Evolutionary conservation across 2,888 invertebrate genomes (phyloP).

Genomic region (Alcis repandata): DNA sequence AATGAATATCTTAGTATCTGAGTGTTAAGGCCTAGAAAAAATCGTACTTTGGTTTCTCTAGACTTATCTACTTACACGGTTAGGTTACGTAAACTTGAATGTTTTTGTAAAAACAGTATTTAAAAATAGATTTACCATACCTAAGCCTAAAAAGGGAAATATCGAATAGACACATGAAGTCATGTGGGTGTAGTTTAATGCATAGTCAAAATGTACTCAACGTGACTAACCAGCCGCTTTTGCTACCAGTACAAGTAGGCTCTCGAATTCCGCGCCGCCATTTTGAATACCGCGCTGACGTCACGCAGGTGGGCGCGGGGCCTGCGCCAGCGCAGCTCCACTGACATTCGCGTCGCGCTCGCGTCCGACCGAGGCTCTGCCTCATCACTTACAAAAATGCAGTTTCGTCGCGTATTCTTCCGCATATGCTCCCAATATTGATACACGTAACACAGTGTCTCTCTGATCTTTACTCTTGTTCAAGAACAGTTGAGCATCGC

Average conservation of each 20-base stretch:
- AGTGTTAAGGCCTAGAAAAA: too few relatives aligned
- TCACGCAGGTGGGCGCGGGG: slow-evolving; percentile 82
- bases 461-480: slow-evolving; percentile 76
- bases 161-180: slow-evolving; percentile 21
- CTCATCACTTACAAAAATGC: slow-evolving; percentile 79
- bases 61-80: too few relatives aligned
- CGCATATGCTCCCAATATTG: slow-evolving; percentile 73
- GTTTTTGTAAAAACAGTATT: too few relatives aligned
- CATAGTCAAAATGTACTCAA: slow-evolving; percentile 44
- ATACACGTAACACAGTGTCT: slow-evolving; percentile 68
- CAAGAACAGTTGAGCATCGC: slow-evolving; percentile 80
- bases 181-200: slow-evolving; percentile 44
- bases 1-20: not conserved
- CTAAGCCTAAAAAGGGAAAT: too few relatives aligned
- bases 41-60: too few relatives aligned
- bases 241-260: slow-evolving; percentile 74
- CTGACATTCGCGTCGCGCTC: slow-evolving; percentile 78
- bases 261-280: slow-evolving; percentile 84
- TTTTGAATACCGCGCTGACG: slow-evolving; percentile 85
- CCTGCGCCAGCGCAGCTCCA: slow-evolving; percentile 74
- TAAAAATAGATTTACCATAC: too few relatives aligned
- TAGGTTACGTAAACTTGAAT: too few relatives aligned
- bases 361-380: slow-evolving; percentile 80
- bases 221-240: slow-evolving; percentile 50
- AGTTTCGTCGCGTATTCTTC: slow-evolving; percentile 74